Percentiles rank a stretch among this genome's conserved stretches.
Conservation (phyloP, 2,888 invertebrate species). For the Drosophila fungiperda region DNA sequence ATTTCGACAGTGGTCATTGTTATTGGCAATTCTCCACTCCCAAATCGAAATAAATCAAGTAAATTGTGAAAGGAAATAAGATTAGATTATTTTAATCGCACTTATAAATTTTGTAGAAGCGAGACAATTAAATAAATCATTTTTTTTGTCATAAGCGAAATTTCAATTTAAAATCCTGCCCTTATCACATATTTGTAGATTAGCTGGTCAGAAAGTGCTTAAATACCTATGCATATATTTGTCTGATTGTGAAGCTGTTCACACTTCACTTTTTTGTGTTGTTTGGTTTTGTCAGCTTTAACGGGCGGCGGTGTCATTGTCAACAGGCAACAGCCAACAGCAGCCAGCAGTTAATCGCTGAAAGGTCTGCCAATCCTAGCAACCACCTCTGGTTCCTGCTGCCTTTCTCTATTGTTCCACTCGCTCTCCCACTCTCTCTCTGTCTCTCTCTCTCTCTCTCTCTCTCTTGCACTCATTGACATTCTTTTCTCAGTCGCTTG, state of each 20-base stretch:
- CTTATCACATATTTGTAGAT: not conserved
- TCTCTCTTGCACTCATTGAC: constrained; percentile 32
- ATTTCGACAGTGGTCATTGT: no score
- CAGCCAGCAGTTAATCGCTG: constrained; percentile 65
- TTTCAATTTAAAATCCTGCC: not conserved
- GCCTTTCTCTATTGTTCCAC: constrained; percentile 42
- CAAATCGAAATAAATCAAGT: not conserved
- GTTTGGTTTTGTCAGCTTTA: not conserved
- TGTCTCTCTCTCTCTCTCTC: not conserved
- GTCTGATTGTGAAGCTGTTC: constrained; percentile 6
- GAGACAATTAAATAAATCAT: no score
- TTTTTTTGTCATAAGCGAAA: not conserved
- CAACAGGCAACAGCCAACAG: constrained; percentile 9
- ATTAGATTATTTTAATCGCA: not conserved
- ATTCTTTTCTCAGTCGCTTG: constrained; percentile 34
- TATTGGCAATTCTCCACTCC: no score
- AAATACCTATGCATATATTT: not conserved
- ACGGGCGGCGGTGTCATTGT: constrained; percentile 27
- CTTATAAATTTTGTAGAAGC: not conserved
- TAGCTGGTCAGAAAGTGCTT: constrained; percentile 2
- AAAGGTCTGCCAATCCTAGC: constrained; percentile 55
- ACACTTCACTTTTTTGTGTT: not conserved
- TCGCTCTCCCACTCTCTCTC: not conserved
- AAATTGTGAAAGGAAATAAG: not conserved
- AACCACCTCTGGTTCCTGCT: constrained; percentile 6